These are phyloP conservation scores for Trichonephila inaurata DNA, from an alignment of 1,140 invertebrate genomes.

Conservation along the genomic window DNA sequence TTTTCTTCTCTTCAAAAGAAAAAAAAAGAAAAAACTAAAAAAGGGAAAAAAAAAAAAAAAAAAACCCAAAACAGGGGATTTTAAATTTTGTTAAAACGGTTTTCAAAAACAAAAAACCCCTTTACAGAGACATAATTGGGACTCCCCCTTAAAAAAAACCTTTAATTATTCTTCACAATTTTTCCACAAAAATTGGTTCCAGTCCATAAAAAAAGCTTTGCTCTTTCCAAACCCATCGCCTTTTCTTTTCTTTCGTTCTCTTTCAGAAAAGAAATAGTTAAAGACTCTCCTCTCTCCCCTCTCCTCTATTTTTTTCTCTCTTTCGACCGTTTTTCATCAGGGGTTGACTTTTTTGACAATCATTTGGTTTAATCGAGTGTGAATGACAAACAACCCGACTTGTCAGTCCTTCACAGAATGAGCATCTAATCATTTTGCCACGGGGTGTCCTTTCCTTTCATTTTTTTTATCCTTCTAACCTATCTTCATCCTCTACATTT, in stretches of 20 bases:
- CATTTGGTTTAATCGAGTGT: constrained; percentile 74
- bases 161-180: no score
- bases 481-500: background rate
- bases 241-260: background rate
- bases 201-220: constrained; percentile 73
- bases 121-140: no score
- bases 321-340: constrained; percentile 38
- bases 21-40: no score
- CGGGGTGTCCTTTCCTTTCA: background rate
- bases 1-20: no score
- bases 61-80: no score
- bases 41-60: no score
- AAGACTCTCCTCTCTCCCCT: background rate
- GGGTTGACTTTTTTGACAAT: constrained; percentile 70
- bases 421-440: constrained; percentile 55
- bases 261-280: background rate
- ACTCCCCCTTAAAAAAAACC: no score
- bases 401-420: constrained; percentile 1
- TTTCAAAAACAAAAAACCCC: no score
- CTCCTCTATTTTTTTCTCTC: background rate
- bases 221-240: constrained; percentile 32
- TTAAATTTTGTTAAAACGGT: no score
- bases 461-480: background rate
- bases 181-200: no score
- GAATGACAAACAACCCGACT: constrained; percentile 69